Conservation (phyloP, 2,797 vertebrate species). For the Gorsachius magnificus region DNA sequence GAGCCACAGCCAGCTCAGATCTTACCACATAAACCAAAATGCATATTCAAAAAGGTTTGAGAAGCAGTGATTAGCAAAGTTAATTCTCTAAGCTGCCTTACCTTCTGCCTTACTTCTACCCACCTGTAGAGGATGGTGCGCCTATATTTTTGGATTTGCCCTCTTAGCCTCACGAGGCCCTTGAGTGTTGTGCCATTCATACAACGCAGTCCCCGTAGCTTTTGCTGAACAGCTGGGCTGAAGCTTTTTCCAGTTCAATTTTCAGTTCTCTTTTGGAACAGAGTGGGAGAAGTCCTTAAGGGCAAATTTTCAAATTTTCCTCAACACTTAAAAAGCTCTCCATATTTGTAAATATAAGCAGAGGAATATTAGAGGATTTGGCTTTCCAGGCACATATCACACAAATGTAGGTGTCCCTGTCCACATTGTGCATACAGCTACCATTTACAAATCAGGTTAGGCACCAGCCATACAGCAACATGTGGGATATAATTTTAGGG, state of each 20-base stretch:
- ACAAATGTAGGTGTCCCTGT: not conserved
- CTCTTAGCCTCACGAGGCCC: not conserved
- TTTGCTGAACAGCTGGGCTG: not conserved
- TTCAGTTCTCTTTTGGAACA: not conserved
- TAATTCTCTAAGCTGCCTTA: not conserved
- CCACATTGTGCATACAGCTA: fast-evolving
- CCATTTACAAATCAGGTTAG: not conserved
- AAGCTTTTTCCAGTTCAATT: not conserved
- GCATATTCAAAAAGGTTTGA: not conserved
- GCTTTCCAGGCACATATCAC: not conserved
- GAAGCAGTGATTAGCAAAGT: not conserved
- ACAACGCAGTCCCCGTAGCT: not conserved
- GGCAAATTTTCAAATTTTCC: not conserved
- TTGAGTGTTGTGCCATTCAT: not conserved
- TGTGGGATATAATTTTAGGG: not conserved
- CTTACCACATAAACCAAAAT: not conserved
- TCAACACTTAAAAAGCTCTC: not conserved
- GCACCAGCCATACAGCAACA: not conserved
- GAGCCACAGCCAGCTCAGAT: not conserved
- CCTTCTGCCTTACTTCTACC: not conserved
- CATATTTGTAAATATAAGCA: not conserved
- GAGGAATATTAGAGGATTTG: not conserved
- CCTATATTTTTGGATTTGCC: not conserved
- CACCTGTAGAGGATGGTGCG: not conserved
- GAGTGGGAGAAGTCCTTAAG: not conserved